Evolutionary conservation across 2,888 invertebrate species (phyloP).

Genomic region (Hetaerina titia): DNA sequence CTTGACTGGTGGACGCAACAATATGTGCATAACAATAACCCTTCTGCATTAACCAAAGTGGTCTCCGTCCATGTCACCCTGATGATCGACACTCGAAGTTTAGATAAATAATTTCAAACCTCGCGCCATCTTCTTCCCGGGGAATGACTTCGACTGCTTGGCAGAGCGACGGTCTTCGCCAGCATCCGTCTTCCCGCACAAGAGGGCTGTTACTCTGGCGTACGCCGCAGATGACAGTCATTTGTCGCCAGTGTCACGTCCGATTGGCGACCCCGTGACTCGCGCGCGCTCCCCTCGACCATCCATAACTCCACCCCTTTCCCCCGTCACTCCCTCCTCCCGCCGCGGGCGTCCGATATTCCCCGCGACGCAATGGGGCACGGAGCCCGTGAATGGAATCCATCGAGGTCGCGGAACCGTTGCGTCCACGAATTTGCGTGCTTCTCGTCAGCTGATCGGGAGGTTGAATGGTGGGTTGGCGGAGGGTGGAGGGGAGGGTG

Average conservation of each 20-base stretch:
- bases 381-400: background rate
- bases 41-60: too few relatives aligned
- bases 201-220: background rate
- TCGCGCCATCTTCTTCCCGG: too few relatives aligned
- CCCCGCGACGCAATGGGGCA: background rate
- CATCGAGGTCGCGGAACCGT: constrained; percentile 30
- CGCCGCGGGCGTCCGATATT: background rate
- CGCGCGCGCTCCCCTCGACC: background rate
- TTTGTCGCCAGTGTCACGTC: background rate
- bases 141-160: too few relatives aligned
- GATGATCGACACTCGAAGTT: too few relatives aligned
- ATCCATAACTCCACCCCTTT: background rate
- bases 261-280: background rate
- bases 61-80: too few relatives aligned
- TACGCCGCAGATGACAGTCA: background rate
- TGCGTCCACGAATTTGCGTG: constrained; percentile 14
- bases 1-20: too few relatives aligned
- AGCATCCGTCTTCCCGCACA: too few relatives aligned
- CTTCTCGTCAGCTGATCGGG: background rate
- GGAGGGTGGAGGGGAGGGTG: background rate
- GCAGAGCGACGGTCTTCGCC: too few relatives aligned
- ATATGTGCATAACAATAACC: too few relatives aligned
- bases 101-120: too few relatives aligned
- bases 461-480: background rate
- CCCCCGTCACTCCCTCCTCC: background rate